These are phyloP conservation scores for Tenebrosternarchus preto DNA, from an alignment of 2,113 vertebrate genomes.

Conservation along the genomic window DNA sequence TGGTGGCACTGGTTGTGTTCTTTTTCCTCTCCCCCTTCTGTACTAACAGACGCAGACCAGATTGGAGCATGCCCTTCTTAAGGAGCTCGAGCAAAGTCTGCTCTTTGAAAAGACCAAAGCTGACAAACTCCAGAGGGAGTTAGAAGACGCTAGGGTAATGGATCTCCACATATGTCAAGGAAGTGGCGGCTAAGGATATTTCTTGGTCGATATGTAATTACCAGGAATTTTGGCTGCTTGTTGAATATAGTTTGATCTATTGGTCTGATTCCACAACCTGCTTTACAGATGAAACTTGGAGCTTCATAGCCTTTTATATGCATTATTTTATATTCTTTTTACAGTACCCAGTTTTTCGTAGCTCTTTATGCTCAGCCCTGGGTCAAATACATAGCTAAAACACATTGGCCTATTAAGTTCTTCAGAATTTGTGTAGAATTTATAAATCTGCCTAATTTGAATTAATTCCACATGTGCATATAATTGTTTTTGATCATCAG, in stretches of 20 bases:
- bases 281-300: background rate
- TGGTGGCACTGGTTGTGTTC: constrained; percentile 99
- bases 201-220: background rate
- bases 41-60: constrained; percentile 99
- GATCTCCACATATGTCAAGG: constrained; percentile 76
- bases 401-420: background rate
- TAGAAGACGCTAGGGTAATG: constrained; percentile 99
- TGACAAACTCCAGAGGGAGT: constrained; percentile 99
- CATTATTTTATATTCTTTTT: background rate
- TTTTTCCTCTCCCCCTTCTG: constrained; percentile 94
- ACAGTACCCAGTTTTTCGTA: background rate
- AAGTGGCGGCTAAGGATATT: constrained; percentile 29
- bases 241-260: background rate
- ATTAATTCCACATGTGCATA: too few relatives aligned
- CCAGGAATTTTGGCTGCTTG: background rate
- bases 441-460: too few relatives aligned
- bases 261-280: background rate
- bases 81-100: constrained; percentile 99
- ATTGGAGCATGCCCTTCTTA: constrained; percentile 99
- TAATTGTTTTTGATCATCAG: too few relatives aligned
- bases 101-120: constrained; percentile 99
- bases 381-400: background rate
- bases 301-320: too few relatives aligned
- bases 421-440: background rate
- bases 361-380: constrained; percentile 14